phyloP scores from a whole-genome alignment of 2,113 vertebrate genomes.

The Oophaga pumilio region DNA sequence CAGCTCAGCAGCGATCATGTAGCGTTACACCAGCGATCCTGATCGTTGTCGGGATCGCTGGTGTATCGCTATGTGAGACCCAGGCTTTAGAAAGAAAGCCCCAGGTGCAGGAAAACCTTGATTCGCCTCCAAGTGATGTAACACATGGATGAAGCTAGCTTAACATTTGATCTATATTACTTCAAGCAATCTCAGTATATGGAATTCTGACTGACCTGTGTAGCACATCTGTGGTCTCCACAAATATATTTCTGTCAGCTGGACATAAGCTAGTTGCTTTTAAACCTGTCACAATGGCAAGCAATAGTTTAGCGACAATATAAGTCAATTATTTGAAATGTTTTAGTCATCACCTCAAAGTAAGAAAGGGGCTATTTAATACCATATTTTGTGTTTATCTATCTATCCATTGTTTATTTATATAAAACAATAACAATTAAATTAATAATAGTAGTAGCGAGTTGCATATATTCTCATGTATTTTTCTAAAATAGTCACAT shows the following conservation, averaged over 20 bases:
- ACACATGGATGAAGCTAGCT: neutral
- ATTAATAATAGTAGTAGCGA: too few species aligned
- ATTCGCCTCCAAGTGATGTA: neutral
- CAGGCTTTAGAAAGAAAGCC: too few species aligned
- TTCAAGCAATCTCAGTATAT: neutral
- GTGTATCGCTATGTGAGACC: too few species aligned
- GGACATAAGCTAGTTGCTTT: constrained; percentile 63
- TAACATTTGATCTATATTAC: neutral
- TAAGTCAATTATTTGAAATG: neutral
- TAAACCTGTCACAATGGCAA: constrained; percentile 66
- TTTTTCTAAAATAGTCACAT: too few species aligned
- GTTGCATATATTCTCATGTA: too few species aligned
- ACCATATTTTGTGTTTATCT: neutral
- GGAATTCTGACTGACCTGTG: constrained; percentile 63
- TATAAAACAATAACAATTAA: too few species aligned
- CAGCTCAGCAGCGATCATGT: too few species aligned
- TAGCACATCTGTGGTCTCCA: constrained; percentile 63
- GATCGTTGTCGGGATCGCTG: too few species aligned
- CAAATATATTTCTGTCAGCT: constrained; percentile 63
- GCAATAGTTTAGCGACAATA: neutral
- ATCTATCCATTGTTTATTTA: too few species aligned
- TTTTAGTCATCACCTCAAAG: neutral
- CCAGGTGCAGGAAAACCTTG: too few species aligned
- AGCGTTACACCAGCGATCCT: too few species aligned
- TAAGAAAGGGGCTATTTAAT: neutral